phyloP scores from a whole-genome alignment of 1,140 invertebrate species.

The Trichonephila clavipes region DNA sequence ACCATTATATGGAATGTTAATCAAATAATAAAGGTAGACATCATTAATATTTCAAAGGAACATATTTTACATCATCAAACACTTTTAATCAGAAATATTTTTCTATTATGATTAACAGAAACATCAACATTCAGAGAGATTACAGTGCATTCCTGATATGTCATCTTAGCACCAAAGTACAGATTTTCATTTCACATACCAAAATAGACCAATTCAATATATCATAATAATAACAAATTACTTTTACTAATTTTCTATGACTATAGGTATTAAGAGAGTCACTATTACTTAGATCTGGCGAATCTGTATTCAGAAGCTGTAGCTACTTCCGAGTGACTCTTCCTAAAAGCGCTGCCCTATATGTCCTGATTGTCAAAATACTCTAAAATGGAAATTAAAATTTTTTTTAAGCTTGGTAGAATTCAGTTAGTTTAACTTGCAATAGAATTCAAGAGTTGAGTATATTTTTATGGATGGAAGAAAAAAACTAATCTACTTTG shows the following conservation, averaged over 20 bases:
- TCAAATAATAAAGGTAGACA: too few species aligned
- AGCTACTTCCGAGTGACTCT: conserved; percentile 34
- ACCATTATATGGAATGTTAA: too few species aligned
- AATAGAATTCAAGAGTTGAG: not conserved
- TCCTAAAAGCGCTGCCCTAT: conserved; percentile 44
- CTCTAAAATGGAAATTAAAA: conserved; percentile 60
- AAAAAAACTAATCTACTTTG: too few species aligned
- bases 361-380: conserved; percentile 75
- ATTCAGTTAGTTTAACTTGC: conserved; percentile 22
- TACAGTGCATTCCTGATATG: not conserved
- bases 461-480: not conserved
- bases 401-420: conserved; percentile 69
- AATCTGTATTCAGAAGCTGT: conserved; percentile 33
- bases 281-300: not conserved
- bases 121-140: not conserved
- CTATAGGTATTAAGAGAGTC: conserved; percentile 38
- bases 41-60: too few species aligned
- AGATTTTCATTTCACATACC: conserved; percentile 10
- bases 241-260: conserved; percentile 37
- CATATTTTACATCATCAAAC: too few species aligned
- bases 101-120: not conserved
- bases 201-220: not conserved
- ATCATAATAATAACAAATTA: conserved; percentile 1
- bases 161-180: conserved; percentile 56
- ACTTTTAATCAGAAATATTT: not conserved